These are phyloP conservation scores for Prunella strophiata DNA, from an alignment of 2,797 vertebrate genomes.

Conservation along the genomic window DNA sequence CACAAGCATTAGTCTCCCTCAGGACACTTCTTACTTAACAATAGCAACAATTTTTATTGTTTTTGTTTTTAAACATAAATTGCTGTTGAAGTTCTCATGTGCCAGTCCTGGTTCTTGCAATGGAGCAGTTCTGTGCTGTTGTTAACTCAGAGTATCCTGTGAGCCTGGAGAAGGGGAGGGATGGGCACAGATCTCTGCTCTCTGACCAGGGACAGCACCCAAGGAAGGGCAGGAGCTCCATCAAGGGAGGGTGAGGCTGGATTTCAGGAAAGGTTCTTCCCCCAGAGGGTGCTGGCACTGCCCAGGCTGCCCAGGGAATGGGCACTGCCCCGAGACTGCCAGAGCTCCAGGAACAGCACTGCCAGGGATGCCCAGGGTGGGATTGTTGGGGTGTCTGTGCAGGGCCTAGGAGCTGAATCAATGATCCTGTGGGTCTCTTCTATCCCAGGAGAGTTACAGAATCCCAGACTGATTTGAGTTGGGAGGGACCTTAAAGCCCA, in stretches of 20 bases:
- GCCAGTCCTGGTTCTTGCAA: neutral
- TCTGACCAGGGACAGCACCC: neutral
- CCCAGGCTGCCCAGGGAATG: neutral
- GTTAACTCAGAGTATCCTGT: neutral
- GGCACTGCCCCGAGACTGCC: neutral
- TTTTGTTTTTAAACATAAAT: neutral
- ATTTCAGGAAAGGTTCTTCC: accelerated
- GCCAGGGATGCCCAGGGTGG: neutral
- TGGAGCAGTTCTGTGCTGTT: neutral
- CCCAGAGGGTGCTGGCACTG: neutral
- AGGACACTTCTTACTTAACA: neutral
- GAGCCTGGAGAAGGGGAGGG: neutral
- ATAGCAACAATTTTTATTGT: neutral
- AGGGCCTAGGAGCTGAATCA: accelerated
- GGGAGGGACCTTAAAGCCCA: neutral
- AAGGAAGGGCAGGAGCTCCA: neutral
- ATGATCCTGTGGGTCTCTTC: neutral
- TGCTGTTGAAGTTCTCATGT: neutral
- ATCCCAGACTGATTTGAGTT: neutral
- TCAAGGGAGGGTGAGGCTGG: accelerated
- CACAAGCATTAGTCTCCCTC: neutral
- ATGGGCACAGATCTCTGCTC: neutral
- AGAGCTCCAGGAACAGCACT: neutral
- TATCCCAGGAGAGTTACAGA: neutral
- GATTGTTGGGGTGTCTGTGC: neutral